These are phyloP conservation scores for Coilia nasus DNA, from an alignment of 2,797 vertebrate genomes.

Conservation along the genomic window DNA sequence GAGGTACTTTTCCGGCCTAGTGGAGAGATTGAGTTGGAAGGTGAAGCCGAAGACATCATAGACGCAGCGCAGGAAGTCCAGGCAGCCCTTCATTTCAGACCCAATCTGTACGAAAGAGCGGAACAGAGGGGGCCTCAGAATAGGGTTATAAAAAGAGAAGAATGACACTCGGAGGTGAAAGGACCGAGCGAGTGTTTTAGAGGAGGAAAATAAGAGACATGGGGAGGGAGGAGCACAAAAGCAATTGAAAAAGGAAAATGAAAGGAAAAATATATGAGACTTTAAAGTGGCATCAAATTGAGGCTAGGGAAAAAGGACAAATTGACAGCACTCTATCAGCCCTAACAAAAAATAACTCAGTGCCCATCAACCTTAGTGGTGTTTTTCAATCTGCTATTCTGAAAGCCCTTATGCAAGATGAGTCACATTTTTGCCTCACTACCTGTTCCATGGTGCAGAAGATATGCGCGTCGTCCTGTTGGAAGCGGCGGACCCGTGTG, in stretches of 20 bases:
- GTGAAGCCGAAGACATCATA: constrained; percentile 91
- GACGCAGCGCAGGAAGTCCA: constrained; percentile 89
- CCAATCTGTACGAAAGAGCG: constrained; percentile 78
- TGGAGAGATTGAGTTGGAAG: constrained; percentile 92
- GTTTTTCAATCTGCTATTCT: not conserved
- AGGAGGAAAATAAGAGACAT: too few species aligned
- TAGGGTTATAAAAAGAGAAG: not conserved
- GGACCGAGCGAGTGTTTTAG: too few species aligned
- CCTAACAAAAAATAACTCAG: not conserved
- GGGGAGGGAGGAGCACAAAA: not conserved
- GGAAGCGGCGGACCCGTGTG: constrained; percentile 90
- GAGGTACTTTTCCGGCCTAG: constrained; percentile 88
- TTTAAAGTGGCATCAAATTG: not conserved
- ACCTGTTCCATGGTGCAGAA: constrained; percentile 96
- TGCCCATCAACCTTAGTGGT: not conserved
- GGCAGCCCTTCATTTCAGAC: constrained; percentile 89
- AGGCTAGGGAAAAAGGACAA: not conserved
- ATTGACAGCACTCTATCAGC: not conserved
- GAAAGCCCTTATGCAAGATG: not conserved
- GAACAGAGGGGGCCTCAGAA: not conserved
- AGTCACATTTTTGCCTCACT: not conserved
- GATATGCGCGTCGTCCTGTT: constrained; percentile 98
- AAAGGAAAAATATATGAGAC: not conserved
- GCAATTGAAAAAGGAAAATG: not conserved
- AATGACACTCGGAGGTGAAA: not conserved